phyloP scores from a whole-genome alignment of 2,113 vertebrate species.

The Hydropotes inermis region DNA sequence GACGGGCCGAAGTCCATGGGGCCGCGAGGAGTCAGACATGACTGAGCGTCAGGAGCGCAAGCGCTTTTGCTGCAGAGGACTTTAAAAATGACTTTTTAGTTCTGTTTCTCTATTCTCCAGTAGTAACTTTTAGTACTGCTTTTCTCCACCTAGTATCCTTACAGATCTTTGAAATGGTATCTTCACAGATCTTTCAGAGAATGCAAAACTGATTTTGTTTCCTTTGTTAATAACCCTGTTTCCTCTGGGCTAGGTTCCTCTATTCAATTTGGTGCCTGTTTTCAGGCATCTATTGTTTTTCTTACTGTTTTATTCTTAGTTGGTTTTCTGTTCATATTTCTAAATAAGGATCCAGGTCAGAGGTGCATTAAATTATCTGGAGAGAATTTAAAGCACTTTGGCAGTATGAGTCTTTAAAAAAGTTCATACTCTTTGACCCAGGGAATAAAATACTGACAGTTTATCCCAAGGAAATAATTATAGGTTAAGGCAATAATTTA shows the following conservation, averaged over 20 bases:
- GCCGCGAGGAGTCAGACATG: neutral
- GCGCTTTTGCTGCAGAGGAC: neutral
- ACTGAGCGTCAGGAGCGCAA: neutral
- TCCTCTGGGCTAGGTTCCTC: neutral
- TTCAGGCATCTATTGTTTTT: neutral
- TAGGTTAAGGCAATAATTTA: slow-evolving; percentile 30
- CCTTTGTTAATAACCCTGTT: neutral
- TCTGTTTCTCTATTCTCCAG: neutral
- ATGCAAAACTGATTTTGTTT: neutral
- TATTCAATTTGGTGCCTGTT: neutral
- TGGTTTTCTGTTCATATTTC: slow-evolving; percentile 1
- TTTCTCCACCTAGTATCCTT: neutral
- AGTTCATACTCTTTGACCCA: neutral
- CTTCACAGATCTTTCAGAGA: neutral
- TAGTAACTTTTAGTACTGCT: neutral
- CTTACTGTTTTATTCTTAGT: neutral
- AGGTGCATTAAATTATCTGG: neutral
- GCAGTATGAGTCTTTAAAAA: neutral
- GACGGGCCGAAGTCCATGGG: neutral
- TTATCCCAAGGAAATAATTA: slow-evolving; percentile 25
- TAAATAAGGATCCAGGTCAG: neutral
- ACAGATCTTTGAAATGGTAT: neutral
- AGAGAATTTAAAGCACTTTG: neutral
- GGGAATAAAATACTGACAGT: slow-evolving; percentile 27
- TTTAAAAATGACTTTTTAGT: neutral